A percentile compares a stretch with the other conserved stretches of the same genome.
Conservation (phyloP, 2,888 invertebrate species). For the Carterocephalus palaemon region DNA sequence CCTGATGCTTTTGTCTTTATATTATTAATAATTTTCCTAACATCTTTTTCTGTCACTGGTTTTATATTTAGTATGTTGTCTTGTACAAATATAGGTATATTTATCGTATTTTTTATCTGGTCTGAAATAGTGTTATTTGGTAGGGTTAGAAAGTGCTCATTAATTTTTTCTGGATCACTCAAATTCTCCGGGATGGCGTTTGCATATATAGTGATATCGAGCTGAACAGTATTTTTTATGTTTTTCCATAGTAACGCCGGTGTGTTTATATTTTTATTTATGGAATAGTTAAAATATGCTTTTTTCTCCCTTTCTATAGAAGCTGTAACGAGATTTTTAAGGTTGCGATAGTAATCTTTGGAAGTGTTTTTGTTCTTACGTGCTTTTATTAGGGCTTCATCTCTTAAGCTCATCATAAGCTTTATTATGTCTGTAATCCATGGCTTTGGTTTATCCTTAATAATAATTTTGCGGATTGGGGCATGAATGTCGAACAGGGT, state of each 20-base stretch:
- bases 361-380: slow-evolving; percentile 3
- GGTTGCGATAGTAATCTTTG: slow-evolving; percentile 20
- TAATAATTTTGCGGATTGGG: slow-evolving; percentile 4
- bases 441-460: slow-evolving; percentile 18
- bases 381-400: slow-evolving; percentile 20
- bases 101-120: too few species aligned
- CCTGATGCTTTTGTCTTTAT: slow-evolving; percentile 23
- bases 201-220: too few species aligned
- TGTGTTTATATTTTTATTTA: background rate
- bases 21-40: slow-evolving; percentile 13
- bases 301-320: slow-evolving; percentile 28
- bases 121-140: background rate
- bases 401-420: slow-evolving; percentile 26
- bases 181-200: background rate
- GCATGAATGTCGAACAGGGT: slow-evolving; percentile 27
- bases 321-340: slow-evolving; percentile 22
- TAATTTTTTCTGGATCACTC: background rate
- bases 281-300: background rate
- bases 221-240: background rate
- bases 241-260: background rate
- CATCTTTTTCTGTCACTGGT: background rate
- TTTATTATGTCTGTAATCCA: slow-evolving; percentile 29
- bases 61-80: background rate
- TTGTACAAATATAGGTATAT: too few species aligned
- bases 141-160: background rate